These are phyloP conservation scores for Hydrolagus colliei DNA, from an alignment of 2,797 vertebrate species.

Conservation along the genomic window DNA sequence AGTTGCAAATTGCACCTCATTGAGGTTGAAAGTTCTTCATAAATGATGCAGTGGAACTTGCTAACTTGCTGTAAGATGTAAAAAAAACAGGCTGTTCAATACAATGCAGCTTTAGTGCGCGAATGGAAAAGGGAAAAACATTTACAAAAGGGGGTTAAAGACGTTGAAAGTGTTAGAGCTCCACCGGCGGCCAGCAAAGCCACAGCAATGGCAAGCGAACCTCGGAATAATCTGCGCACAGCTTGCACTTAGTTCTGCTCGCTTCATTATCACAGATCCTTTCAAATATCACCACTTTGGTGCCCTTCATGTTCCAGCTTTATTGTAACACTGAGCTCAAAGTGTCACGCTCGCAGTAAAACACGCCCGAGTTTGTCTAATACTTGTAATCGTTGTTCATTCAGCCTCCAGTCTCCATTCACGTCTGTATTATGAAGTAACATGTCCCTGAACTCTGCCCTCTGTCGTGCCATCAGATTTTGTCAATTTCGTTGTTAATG, in stretches of 20 bases:
- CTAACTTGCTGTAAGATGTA: background rate
- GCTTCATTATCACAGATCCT: conserved; percentile 10
- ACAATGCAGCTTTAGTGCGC: background rate
- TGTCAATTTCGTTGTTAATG: background rate
- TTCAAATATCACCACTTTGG: background rate
- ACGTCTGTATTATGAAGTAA: conserved; percentile 27
- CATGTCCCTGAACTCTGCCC: conserved; percentile 17
- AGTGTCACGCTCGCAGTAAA: background rate
- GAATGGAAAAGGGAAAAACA: background rate
- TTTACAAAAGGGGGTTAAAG: background rate
- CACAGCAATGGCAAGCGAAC: no score
- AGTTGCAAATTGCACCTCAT: background rate
- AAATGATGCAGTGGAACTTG: background rate
- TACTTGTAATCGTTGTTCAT: conserved; percentile 12
- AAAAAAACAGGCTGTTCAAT: background rate
- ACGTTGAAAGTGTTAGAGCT: background rate
- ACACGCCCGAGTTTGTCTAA: background rate
- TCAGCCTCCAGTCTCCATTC: conserved; percentile 13
- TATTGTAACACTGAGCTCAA: background rate
- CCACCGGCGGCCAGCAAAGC: background rate
- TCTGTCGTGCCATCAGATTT: conserved; percentile 5
- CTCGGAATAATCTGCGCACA: background rate
- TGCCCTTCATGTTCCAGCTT: background rate
- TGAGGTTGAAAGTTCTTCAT: background rate
- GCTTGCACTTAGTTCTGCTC: background rate